phyloP scores from a whole-genome alignment of 2,888 invertebrate species.

The Ormyrus thymus region DNA sequence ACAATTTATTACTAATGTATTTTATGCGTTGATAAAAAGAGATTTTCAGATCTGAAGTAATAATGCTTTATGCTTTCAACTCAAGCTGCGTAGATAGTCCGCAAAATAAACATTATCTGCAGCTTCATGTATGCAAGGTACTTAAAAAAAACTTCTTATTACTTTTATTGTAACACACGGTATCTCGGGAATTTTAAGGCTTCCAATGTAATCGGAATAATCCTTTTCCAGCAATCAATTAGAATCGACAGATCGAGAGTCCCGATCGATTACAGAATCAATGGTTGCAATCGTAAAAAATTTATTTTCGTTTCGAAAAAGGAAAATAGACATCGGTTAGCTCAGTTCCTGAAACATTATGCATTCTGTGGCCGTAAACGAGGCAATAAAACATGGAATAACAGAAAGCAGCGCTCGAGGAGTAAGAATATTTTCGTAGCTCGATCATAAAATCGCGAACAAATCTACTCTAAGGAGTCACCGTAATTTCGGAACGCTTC shows the following conservation, averaged over 20 bases:
- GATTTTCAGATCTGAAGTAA: no score
- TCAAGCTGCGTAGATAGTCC: no score
- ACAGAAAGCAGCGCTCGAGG: conserved; percentile 4
- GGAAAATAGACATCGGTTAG: neutral
- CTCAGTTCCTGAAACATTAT: neutral
- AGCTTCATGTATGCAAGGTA: no score
- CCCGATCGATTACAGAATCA: conserved; percentile 1
- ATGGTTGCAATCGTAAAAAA: conserved; percentile 2
- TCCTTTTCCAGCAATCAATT: conserved; percentile 1
- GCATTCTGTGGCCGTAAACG: conserved; percentile 11
- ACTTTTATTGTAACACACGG: no score
- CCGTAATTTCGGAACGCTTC: neutral
- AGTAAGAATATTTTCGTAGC: conserved; percentile 4
- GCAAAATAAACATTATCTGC: no score
- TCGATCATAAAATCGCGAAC: conserved; percentile 23
- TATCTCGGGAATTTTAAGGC: no score
- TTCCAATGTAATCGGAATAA: neutral
- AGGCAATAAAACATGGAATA: conserved; percentile 19
- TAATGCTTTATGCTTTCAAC: no score
- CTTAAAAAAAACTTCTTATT: no score
- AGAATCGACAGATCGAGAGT: neutral
- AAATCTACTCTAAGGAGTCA: neutral
- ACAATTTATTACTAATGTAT: no score
- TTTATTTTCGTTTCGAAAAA: neutral
- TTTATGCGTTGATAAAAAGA: no score